A percentile compares a stretch with the other conserved stretches of the same genome.
Evolutionary conservation across 2,888 invertebrate genomes (phyloP).

Genomic region (Magallana nippona): DNA sequence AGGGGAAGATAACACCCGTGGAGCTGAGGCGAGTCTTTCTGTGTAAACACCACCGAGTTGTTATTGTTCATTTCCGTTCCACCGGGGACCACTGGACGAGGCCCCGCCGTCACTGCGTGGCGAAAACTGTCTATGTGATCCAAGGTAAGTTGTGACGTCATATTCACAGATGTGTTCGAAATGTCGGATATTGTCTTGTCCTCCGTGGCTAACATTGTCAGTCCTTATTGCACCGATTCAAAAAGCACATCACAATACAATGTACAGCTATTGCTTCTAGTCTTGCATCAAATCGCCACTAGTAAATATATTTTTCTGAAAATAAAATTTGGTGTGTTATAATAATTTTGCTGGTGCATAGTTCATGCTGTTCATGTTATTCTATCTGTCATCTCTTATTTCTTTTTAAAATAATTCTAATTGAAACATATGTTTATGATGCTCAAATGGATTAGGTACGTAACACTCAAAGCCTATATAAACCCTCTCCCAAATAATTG

Average conservation of each 20-base stretch:
- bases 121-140: constrained; percentile 6
- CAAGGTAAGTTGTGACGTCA: background rate
- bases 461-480: too few relatives aligned
- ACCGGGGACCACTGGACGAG: background rate
- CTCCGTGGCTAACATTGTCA: background rate
- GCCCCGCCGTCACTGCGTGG: background rate
- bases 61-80: constrained; percentile 7
- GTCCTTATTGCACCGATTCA: background rate
- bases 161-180: background rate
- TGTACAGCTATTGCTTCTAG: background rate
- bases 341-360: too few relatives aligned
- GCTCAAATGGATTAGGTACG: too few relatives aligned
- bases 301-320: too few relatives aligned
- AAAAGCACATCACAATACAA: background rate
- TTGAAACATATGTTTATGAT: too few relatives aligned
- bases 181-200: background rate
- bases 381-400: too few relatives aligned
- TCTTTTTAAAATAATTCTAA: too few relatives aligned
- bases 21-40: background rate
- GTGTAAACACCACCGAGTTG: background rate
- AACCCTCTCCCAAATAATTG: too few relatives aligned
- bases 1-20: background rate
- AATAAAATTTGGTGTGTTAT: too few relatives aligned
- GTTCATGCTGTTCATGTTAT: too few relatives aligned
- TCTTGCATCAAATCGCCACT: background rate